Evolutionary conservation across 2,113 vertebrate species (phyloP).

Genomic region (Cyphomyrus plagiostoma): DNA sequence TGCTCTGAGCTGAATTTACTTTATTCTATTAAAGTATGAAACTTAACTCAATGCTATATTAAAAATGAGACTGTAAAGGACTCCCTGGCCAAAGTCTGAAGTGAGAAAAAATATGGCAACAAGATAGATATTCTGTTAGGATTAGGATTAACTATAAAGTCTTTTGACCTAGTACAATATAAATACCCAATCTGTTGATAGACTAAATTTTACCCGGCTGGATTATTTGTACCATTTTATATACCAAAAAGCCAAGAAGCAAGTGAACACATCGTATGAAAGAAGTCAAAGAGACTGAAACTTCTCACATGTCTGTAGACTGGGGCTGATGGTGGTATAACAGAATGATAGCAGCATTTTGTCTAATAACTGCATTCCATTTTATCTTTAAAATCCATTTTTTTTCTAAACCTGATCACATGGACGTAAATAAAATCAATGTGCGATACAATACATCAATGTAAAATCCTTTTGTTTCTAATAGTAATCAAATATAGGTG

Average conservation of each 20-base stretch:
- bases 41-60: not conserved
- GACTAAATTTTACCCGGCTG: not conserved
- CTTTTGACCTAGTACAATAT: constrained; percentile 3
- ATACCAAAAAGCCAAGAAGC: not conserved
- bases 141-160: not conserved
- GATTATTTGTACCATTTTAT: not conserved
- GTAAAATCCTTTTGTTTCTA: not conserved
- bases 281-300: not conserved
- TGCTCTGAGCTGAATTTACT: not conserved
- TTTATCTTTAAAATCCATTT: not conserved
- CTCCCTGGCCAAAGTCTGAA: not conserved
- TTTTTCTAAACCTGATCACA: not conserved
- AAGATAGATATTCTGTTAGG: not conserved
- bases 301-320: not conserved
- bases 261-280: not conserved
- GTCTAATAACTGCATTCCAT: not conserved
- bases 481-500: not conserved
- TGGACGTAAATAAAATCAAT: not conserved
- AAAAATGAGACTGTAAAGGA: not conserved
- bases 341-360: not conserved
- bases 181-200: not conserved
- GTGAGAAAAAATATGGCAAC: not conserved
- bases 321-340: not conserved
- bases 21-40: not conserved
- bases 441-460: not conserved